Base-by-base conservation (phyloP, 2,888 invertebrate species). In the Cerastis leucographa region DNA sequence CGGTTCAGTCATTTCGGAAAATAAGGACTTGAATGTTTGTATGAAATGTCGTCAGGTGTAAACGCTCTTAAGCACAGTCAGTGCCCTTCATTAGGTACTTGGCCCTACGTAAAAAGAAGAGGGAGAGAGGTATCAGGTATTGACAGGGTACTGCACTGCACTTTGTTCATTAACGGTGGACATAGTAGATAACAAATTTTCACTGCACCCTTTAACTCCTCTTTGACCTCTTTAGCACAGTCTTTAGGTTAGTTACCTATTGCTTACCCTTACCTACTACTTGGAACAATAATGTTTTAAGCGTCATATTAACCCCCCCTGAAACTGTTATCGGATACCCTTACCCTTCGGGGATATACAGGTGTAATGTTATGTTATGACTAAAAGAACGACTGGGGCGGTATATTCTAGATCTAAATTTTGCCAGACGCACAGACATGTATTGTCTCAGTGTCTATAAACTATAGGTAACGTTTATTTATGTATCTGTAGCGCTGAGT, bases 381-480 rank as follows among this genome's bases (percentile, higher is more conserved):
- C 17, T 29, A 29, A 17, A 29, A 59, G 25, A 59, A 29, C 1
- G 29, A 59, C 25, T 25, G n/a, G n/a, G n/a, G 9, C 9, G n/a
- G 12, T 19, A 46, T 9, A 49, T 25, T n/a, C 56, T 19, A n/a
- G 9, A 42, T 29, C 3, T 25, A 17, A n/a, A 40, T n/a, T 78
- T 29, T 42, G 7, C 11, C 29, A 49, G 35, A 25, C 19, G n/a
- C 40, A 73, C 17, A 42, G n/a, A 22, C 44, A 59, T 17, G 40
- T 49, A 71, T 35, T 71, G 25, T 56, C 22, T 46, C 19, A 5
- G 19, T 51, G 44, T 19, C 35, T 11, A 35, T 35, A 40, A 62
- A 62, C 7, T n/a, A 35, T 51, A 71, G 62, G 72, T 65, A 72
- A 14, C n/a, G 49, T 65, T 73, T 73, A 66, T 78, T 78, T 74